Evolutionary conservation across 2,888 invertebrate species (phyloP).

Genomic region (Synanthedon myopaeformis): DNA sequence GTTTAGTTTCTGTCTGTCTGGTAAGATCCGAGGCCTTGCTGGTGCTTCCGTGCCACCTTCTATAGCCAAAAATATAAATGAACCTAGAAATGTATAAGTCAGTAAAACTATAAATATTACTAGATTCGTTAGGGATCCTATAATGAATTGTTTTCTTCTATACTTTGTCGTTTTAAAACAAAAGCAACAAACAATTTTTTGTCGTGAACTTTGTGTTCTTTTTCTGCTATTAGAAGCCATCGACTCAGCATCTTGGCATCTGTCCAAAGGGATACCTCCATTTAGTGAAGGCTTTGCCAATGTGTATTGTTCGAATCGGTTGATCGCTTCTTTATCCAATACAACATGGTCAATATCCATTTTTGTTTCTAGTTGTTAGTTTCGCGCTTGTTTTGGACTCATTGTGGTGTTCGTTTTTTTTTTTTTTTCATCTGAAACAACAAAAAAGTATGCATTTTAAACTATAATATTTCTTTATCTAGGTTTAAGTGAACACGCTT

Average conservation of each 20-base stretch:
- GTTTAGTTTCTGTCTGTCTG: slow-evolving; percentile 60
- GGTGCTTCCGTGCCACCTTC: slow-evolving; percentile 77
- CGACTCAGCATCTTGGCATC: slow-evolving; percentile 66
- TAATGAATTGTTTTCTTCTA: slow-evolving; percentile 73
- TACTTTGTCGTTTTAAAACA: slow-evolving; percentile 69
- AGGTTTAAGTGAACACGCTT: slow-evolving; percentile 17
- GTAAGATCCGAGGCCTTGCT: slow-evolving; percentile 57
- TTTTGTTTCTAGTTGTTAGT: slow-evolving; percentile 33
- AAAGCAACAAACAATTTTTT: slow-evolving; percentile 68
- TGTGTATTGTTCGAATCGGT: slow-evolving; percentile 63
- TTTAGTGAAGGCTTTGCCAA: slow-evolving; percentile 61
- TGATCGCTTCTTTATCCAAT: slow-evolving; percentile 65
- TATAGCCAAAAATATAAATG: slow-evolving; percentile 87
- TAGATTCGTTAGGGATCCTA: slow-evolving; percentile 83
- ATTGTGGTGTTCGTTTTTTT: slow-evolving; percentile 21
- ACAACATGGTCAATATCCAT: slow-evolving; percentile 66
- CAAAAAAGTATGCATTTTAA: slow-evolving; percentile 18
- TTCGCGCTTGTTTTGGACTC: slow-evolving; percentile 35
- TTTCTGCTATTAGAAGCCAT: slow-evolving; percentile 64
- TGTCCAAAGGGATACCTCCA: slow-evolving; percentile 65
- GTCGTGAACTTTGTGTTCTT: slow-evolving; percentile 55
- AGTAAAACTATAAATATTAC: slow-evolving; percentile 85
- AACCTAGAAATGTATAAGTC: slow-evolving; percentile 82
- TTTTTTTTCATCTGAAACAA: slow-evolving; percentile 52
- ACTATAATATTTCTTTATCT: slow-evolving; percentile 10